Evolutionary conservation across 2,113 vertebrate species (phyloP), one percentile per base, ranked within the genome.

Genomic region (Heterochromis multidens): DNA sequence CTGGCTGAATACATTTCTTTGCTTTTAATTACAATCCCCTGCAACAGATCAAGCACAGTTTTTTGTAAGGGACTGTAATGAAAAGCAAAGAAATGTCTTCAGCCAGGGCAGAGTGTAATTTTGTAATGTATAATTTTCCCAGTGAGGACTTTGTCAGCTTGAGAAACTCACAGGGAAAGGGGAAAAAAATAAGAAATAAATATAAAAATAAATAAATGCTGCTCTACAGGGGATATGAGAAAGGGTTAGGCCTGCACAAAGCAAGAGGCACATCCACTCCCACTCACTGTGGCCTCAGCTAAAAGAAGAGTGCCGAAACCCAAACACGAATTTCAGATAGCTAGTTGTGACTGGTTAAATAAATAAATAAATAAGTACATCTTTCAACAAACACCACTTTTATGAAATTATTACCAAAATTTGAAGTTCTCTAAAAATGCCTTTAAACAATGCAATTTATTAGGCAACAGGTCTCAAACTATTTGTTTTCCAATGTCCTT

Each of bases 251-350:
- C 54, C 74, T 40, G 77, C 25, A 5, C 52, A 58, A 13, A 79
- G 65, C 6, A 2, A 61, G 43, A 78, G 21, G 63, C 67, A 62
- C 77, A 63, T 54, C 70, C 63, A 61, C 83, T 70, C 81, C 86
- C 81, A 88, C 79, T 88, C 83, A 40, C 49, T 33, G 14, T 81
- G 67, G 62, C 70, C 63, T 63, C 10, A 54, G 82, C 67, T 74
- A 72, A 62, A 74, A 72, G 23, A 61, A 76, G 35, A 78, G 23
- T 35, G 37, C 37, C 12, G 37, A 40, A 40, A 11, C 16, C 43
- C 12, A 54, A 70, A 72, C 11, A 72, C 7, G 43, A 4, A 3
- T 76, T 9, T 29, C 4, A 46, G 10, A 33, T 25, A 3, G 19
- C 23, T 67, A 7, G 13, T 7, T 81, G 13, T 21, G 6, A 58